phyloP scores from a whole-genome alignment of 2,113 vertebrate species.

The Indicator indicator region DNA sequence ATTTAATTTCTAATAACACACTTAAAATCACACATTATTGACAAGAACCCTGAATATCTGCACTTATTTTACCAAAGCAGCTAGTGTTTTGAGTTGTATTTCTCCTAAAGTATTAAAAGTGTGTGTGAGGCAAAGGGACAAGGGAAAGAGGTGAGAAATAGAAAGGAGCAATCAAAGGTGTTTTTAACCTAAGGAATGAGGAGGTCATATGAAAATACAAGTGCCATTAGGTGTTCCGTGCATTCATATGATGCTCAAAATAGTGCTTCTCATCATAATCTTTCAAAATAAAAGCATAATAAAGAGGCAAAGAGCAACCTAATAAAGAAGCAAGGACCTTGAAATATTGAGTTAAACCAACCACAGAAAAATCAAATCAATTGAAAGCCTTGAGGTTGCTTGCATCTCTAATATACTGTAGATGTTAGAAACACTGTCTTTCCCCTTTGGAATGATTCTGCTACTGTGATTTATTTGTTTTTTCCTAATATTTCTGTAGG shows the following conservation, averaged over 20 bases:
- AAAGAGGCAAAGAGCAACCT: background rate
- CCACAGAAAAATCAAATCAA: slow-evolving; percentile 51
- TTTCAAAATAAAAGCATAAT: slow-evolving; percentile 23
- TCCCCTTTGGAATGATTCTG: slow-evolving; percentile 37
- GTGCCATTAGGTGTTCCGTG: background rate
- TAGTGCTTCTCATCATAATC: background rate
- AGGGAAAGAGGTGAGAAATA: accelerated
- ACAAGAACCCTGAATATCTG: background rate
- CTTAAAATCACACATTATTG: background rate
- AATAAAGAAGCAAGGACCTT: slow-evolving; percentile 32
- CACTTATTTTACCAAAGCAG: background rate
- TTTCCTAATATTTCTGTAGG: slow-evolving; percentile 48
- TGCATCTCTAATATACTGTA: slow-evolving; percentile 45
- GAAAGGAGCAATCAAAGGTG: background rate
- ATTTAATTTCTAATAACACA: background rate
- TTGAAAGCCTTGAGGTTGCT: slow-evolving; percentile 54
- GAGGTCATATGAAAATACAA: background rate
- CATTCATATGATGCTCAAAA: background rate
- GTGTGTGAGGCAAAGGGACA: background rate
- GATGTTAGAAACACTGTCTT: slow-evolving; percentile 8
- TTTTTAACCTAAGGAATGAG: background rate
- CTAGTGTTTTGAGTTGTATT: background rate
- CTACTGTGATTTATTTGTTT: slow-evolving; percentile 61
- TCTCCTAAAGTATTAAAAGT: background rate
- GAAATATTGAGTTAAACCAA: slow-evolving; percentile 48